phyloP scores from a whole-genome alignment of 1,140 invertebrate species.

The Orussus abietinus region DNA sequence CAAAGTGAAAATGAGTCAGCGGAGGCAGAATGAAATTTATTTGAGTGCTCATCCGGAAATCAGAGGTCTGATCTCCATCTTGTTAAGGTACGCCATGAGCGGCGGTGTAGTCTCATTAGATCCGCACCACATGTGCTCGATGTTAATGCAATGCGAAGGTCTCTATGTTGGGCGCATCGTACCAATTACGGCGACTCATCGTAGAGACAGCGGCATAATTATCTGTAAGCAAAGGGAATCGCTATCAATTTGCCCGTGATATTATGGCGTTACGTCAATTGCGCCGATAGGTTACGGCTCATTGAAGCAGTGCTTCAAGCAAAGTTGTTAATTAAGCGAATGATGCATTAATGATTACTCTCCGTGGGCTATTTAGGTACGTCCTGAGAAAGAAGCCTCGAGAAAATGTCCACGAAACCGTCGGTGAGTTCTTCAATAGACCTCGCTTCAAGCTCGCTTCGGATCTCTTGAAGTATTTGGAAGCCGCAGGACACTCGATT shows the following conservation, averaged over 20 bases:
- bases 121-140: no score
- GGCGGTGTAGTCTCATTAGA: no score
- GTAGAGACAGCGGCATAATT: no score
- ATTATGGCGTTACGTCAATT: no score
- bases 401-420: slow-evolving; percentile 18
- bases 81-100: slow-evolving; percentile 24
- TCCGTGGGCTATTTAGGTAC: slow-evolving; percentile 8
- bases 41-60: slow-evolving; percentile 26
- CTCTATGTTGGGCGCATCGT: no score
- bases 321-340: no score
- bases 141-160: no score
- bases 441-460: slow-evolving; percentile 11
- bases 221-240: no score
- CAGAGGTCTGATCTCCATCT: slow-evolving; percentile 20
- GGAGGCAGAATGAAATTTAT: slow-evolving; percentile 26
- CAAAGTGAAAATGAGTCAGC: slow-evolving; percentile 13
- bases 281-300: no score
- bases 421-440: slow-evolving; percentile 27
- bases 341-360: slow-evolving; percentile 2
- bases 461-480: slow-evolving; percentile 26
- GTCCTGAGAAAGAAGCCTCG: slow-evolving; percentile 16
- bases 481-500: neutral
- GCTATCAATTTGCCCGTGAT: no score
- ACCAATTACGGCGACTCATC: no score
- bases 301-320: no score